phyloP scores from a whole-genome alignment of 1,140 invertebrate genomes.

The Drosophila parabipectinata region DNA sequence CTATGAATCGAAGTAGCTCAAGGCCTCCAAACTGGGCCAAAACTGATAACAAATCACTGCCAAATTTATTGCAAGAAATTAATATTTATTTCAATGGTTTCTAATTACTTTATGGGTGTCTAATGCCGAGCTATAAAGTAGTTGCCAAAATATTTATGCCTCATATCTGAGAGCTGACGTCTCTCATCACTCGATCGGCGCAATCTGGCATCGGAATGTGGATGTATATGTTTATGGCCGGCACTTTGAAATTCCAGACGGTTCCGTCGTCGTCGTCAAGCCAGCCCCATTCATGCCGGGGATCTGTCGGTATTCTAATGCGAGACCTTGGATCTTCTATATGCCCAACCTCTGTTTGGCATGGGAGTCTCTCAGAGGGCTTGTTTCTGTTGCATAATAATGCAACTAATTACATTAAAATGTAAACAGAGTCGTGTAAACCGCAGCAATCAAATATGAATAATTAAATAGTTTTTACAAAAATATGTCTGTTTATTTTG shows the following conservation, averaged over 20 bases:
- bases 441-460: slow-evolving; percentile 23
- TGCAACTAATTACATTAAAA: slow-evolving; percentile 33
- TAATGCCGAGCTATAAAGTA: too few relatives aligned
- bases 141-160: not conserved
- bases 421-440: slow-evolving; percentile 35
- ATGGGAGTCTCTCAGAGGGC: slow-evolving; percentile 26
- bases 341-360: not conserved
- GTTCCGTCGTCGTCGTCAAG: slow-evolving; percentile 22
- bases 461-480: not conserved
- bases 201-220: slow-evolving; percentile 59
- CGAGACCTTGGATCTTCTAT: slow-evolving; percentile 36
- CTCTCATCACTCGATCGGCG: slow-evolving; percentile 25
- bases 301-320: slow-evolving; percentile 54
- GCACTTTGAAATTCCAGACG: slow-evolving; percentile 45
- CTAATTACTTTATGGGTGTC: too few relatives aligned
- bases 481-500: not conserved
- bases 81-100: not conserved
- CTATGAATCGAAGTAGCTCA: slow-evolving; percentile 36
- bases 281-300: slow-evolving; percentile 32
- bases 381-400: slow-evolving; percentile 52
- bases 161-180: slow-evolving; percentile 5
- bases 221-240: slow-evolving; percentile 46
- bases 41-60: slow-evolving; percentile 17
- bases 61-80: not conserved
- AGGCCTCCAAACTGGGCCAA: slow-evolving; percentile 1